A percentile compares a stretch with the other conserved stretches of the same genome.
These are phyloP conservation scores for Trissolcus japonicus DNA, from an alignment of 2,888 invertebrate species.

Conservation along the genomic window DNA sequence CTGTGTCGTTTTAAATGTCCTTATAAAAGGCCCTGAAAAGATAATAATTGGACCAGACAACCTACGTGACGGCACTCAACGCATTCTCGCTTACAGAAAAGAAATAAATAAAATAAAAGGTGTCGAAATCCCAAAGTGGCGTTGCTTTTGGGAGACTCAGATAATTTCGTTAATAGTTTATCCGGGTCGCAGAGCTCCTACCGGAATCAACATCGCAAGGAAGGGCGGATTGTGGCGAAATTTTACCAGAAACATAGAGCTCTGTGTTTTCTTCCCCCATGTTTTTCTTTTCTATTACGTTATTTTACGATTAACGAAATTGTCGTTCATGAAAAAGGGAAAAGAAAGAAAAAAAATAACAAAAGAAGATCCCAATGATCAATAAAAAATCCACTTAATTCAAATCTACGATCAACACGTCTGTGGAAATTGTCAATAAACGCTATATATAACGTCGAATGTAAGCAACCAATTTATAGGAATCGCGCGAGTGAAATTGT, in stretches of 20 bases:
- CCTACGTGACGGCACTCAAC: neutral
- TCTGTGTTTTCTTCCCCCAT: neutral
- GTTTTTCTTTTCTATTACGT: neutral
- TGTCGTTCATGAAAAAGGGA: too few relatives aligned
- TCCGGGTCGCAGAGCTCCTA: neutral
- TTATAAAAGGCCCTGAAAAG: conserved; percentile 29
- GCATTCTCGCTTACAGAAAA: neutral
- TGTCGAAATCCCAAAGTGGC: conserved; percentile 5
- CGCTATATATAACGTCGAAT: too few relatives aligned
- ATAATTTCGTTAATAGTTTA: conserved; percentile 9
- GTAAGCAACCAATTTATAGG: too few relatives aligned
- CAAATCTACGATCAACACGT: too few relatives aligned
- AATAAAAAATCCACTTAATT: too few relatives aligned
- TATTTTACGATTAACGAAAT: too few relatives aligned
- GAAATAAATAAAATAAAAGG: neutral
- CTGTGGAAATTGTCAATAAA: too few relatives aligned
- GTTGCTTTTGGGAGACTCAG: neutral
- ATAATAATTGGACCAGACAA: conserved; percentile 43
- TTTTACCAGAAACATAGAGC: neutral
- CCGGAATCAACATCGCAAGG: neutral
- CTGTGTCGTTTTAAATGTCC: conserved; percentile 19
- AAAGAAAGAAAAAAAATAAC: too few relatives aligned
- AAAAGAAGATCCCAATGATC: too few relatives aligned
- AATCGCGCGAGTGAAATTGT: too few relatives aligned
- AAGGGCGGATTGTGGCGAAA: neutral